phyloP scores from a whole-genome alignment of 2,888 invertebrate genomes.

The Caenorhabditis zanzibari region DNA sequence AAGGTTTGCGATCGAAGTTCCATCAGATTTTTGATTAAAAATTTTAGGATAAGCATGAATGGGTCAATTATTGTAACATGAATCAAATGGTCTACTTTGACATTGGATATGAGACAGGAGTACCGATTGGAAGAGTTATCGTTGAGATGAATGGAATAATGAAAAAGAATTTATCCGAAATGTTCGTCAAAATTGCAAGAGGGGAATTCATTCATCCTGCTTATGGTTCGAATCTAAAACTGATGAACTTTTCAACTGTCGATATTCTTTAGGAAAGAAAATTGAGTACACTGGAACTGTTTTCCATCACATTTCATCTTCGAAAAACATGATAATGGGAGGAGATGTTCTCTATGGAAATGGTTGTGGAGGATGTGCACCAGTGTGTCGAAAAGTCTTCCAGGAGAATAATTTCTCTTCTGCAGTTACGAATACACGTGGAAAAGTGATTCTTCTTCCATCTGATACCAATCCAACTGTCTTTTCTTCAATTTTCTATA shows the following conservation, averaged over 20 bases:
- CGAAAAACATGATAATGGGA: slow-evolving; percentile 60
- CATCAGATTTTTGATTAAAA: neutral
- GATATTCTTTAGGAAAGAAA: slow-evolving; percentile 26
- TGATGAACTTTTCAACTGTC: neutral
- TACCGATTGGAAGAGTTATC: slow-evolving; percentile 57
- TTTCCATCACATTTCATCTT: slow-evolving; percentile 50
- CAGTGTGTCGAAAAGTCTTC: slow-evolving; percentile 32
- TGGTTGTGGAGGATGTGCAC: slow-evolving; percentile 58
- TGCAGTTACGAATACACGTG: slow-evolving; percentile 50
- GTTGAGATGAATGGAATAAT: slow-evolving; percentile 44
- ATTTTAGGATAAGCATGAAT: slow-evolving; percentile 55
- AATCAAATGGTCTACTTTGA: slow-evolving; percentile 64
- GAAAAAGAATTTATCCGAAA: slow-evolving; percentile 45
- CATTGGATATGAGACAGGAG: slow-evolving; percentile 61
- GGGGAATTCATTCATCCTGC: slow-evolving; percentile 60
- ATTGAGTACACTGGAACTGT: slow-evolving; percentile 55
- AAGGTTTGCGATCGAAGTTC: slow-evolving; percentile 4
- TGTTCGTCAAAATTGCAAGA: slow-evolving; percentile 51
- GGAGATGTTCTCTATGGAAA: slow-evolving; percentile 57
- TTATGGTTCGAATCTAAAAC: slow-evolving; percentile 6
- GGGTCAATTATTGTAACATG: slow-evolving; percentile 63
- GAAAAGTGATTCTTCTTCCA: slow-evolving; percentile 55
- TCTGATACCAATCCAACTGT: slow-evolving; percentile 48
- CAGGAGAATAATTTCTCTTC: slow-evolving; percentile 42
- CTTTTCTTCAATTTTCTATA: slow-evolving; percentile 60